phyloP scores from a whole-genome alignment of 2,113 vertebrate species.

The Dasypus novemcinctus region DNA sequence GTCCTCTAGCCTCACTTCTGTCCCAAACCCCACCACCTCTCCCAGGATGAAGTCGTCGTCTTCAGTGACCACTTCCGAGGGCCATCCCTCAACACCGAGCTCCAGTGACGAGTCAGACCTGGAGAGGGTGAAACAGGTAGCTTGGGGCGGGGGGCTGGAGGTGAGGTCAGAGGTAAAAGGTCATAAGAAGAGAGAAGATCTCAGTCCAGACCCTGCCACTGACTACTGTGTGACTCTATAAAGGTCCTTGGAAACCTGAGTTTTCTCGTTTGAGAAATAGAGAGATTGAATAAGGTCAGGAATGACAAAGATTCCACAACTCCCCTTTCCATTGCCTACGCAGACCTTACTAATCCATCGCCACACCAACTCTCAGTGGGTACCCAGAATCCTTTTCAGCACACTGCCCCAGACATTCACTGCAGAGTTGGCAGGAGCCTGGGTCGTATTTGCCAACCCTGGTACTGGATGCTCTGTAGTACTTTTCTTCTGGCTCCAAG shows the following conservation, averaged over 20 bases:
- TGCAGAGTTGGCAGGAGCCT: constrained; percentile 26
- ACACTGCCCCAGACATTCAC: not conserved
- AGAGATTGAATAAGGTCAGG: not conserved
- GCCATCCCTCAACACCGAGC: constrained; percentile 64
- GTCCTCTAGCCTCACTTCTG: not conserved
- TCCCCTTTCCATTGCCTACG: too few species aligned
- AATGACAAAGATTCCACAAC: too few species aligned
- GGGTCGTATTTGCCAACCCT: not conserved
- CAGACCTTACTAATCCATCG: not conserved
- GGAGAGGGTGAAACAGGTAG: constrained; percentile 93
- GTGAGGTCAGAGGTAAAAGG: not conserved
- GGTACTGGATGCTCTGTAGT: constrained; percentile 62
- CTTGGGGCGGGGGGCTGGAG: not conserved
- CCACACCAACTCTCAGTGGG: not conserved
- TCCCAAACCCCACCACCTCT: not conserved
- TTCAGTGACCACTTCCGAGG: constrained; percentile 78
- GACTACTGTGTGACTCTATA: not conserved
- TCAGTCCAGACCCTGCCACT: not conserved
- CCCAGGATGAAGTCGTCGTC: constrained; percentile 85
- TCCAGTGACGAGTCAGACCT: constrained; percentile 86
- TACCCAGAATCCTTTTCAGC: not conserved
- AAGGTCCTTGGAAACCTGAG: not conserved
- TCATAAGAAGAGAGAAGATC: not conserved
- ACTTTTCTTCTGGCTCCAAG: constrained; percentile 3
- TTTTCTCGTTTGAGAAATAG: not conserved